Percentiles rank a stretch among this genome's conserved stretches.
Evolutionary conservation across 2,888 invertebrate species (phyloP).

Genomic region (Zaprionus obscuricornis): DNA sequence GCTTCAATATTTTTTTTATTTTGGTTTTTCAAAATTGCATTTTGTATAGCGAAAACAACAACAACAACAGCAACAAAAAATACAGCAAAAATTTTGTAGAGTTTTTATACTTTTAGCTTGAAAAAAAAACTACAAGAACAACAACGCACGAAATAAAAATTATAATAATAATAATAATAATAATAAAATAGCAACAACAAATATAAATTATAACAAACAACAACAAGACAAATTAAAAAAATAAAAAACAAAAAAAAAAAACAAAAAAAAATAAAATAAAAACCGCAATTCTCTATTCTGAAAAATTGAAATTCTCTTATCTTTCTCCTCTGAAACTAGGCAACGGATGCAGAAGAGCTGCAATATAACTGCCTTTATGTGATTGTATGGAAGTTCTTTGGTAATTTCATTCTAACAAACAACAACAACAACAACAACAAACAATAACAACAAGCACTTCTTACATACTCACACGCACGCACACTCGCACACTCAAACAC

Average conservation of each 20-base stretch:
- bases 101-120: conserved; percentile 39
- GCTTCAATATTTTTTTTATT: conserved; percentile 32
- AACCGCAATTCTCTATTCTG: too few relatives aligned
- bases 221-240: conserved; percentile 14
- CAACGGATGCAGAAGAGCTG: conserved; percentile 82
- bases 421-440: conserved; percentile 25
- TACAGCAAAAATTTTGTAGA: too few relatives aligned
- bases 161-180: conserved; percentile 15
- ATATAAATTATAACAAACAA: conserved; percentile 10
- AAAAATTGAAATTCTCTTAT: conserved; percentile 61
- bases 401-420: conserved; percentile 84
- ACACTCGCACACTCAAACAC: conserved; percentile 12
- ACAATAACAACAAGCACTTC: conserved; percentile 16
- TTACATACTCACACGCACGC: conserved; percentile 2
- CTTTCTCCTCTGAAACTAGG: conserved; percentile 72
- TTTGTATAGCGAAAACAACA: conserved; percentile 52
- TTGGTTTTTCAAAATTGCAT: conserved; percentile 45
- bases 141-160: conserved; percentile 30
- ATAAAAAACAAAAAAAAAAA: conserved; percentile 15
- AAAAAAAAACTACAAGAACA: conserved; percentile 23
- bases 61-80: too few relatives aligned
- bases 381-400: conserved; percentile 88
- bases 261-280: conserved; percentile 25
- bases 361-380: conserved; percentile 89
- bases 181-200: not conserved